A percentile compares a stretch with the other conserved stretches of the same genome.
phyloP scores from a whole-genome alignment of 2,888 invertebrate species.

The Cryptophagus acutangulus region DNA sequence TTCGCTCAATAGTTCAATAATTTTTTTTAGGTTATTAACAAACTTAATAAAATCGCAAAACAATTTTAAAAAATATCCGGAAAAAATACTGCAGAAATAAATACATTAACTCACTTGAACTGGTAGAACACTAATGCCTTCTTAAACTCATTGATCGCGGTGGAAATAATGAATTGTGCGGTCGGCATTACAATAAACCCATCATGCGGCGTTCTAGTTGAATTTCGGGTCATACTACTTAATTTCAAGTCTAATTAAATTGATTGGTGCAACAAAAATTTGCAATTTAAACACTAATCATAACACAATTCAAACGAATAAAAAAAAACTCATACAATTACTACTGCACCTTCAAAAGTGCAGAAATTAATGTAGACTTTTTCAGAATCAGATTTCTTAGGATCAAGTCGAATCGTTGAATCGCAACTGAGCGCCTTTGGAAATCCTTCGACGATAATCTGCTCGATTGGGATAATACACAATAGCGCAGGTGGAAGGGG shows the following conservation, averaged over 20 bases:
- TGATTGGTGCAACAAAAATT: not conserved
- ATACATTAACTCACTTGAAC: constrained; percentile 47
- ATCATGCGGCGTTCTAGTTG: constrained; percentile 25
- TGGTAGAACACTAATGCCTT: constrained; percentile 50
- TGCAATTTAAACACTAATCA: too few species aligned
- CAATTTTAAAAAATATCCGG: too few species aligned
- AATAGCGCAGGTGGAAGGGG: too few species aligned
- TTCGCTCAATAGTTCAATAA: too few species aligned
- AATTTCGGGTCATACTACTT: constrained; percentile 19
- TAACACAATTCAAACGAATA: constrained; percentile 11
- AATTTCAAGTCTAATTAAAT: constrained; percentile 1
- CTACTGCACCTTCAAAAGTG: constrained; percentile 31
- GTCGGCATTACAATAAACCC: constrained; percentile 43
- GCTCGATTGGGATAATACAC: too few species aligned
- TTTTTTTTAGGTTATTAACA: too few species aligned
- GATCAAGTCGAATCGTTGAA: not conserved
- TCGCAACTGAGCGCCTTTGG: not conserved
- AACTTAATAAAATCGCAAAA: too few species aligned
- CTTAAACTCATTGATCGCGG: constrained; percentile 50
- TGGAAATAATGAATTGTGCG: constrained; percentile 50
- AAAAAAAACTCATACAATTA: constrained; percentile 28
- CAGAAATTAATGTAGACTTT: constrained; percentile 35
- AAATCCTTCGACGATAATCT: too few species aligned
- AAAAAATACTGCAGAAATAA: too few species aligned
- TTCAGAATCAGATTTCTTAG: constrained; percentile 1